phyloP scores from a whole-genome alignment of 2,113 vertebrate genomes.

The Melanocharis versteri region DNA sequence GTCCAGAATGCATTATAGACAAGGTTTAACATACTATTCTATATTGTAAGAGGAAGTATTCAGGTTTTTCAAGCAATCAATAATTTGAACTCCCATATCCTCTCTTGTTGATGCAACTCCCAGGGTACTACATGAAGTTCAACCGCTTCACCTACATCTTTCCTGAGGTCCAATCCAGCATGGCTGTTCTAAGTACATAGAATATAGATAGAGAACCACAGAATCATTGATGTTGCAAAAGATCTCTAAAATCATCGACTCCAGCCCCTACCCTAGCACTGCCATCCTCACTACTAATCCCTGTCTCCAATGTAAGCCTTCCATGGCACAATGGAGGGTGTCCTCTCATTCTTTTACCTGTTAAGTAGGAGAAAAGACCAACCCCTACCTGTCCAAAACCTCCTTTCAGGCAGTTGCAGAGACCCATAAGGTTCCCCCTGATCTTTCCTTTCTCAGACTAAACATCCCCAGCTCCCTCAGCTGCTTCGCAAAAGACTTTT shows the following conservation, averaged over 20 bases:
- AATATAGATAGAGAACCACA: background rate
- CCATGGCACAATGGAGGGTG: accelerated
- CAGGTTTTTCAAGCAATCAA: background rate
- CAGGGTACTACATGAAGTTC: background rate
- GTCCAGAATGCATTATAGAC: background rate
- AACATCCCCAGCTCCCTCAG: background rate
- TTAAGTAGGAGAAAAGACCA: background rate
- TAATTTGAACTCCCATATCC: background rate
- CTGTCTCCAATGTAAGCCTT: background rate
- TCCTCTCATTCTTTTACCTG: background rate
- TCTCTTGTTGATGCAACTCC: background rate
- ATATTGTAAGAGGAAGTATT: background rate
- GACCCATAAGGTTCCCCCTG: too few species aligned
- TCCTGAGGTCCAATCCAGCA: background rate
- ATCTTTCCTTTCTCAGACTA: background rate
- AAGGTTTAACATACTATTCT: background rate
- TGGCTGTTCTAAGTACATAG: background rate
- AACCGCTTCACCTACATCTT: background rate
- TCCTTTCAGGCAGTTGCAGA: background rate
- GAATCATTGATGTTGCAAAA: background rate
- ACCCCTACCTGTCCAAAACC: background rate
- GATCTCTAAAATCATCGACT: background rate
- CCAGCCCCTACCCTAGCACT: too few species aligned
- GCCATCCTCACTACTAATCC: background rate
- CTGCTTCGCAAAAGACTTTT: background rate